Conservation (phyloP, 2,888 invertebrate genomes). For the Sminthurinus aureus region DNA sequence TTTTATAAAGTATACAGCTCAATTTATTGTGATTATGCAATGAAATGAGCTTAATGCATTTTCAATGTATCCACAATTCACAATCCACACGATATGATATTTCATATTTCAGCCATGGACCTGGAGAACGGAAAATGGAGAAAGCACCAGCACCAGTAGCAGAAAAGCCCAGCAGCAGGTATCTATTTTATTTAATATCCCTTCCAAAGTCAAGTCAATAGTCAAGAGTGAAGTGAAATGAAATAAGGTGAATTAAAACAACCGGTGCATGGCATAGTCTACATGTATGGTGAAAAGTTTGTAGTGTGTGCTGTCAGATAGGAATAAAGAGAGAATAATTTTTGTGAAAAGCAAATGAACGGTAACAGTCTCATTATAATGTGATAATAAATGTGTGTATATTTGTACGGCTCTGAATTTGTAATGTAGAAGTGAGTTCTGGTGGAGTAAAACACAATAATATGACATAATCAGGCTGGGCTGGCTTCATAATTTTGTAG, state of each 20-base stretch:
- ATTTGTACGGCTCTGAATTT: neutral
- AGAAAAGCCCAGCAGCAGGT: slow-evolving; percentile 10
- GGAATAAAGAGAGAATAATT: neutral
- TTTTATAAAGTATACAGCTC: neutral
- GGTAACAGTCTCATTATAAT: neutral
- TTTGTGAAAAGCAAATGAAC: neutral
- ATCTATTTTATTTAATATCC: slow-evolving; percentile 1
- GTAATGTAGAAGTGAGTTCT: no score
- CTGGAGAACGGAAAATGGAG: no score
- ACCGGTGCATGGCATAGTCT: neutral
- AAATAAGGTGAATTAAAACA: neutral
- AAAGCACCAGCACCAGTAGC: slow-evolving; percentile 12
- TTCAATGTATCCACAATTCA: slow-evolving; percentile 22
- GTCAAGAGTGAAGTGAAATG: no score
- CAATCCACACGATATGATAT: no score
- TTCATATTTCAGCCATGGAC: no score
- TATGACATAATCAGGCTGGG: no score
- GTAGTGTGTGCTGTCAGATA: neutral
- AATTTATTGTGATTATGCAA: slow-evolving; percentile 18
- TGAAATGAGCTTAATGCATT: slow-evolving; percentile 28
- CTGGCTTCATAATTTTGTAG: neutral
- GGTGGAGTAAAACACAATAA: no score
- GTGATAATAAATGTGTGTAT: neutral
- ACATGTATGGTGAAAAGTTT: neutral
- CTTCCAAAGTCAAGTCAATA: neutral